Evolutionary conservation across 2,113 vertebrate genomes (phyloP), one percentile per base, ranked within the genome.

Genomic region (Heteronetta atricapilla): DNA sequence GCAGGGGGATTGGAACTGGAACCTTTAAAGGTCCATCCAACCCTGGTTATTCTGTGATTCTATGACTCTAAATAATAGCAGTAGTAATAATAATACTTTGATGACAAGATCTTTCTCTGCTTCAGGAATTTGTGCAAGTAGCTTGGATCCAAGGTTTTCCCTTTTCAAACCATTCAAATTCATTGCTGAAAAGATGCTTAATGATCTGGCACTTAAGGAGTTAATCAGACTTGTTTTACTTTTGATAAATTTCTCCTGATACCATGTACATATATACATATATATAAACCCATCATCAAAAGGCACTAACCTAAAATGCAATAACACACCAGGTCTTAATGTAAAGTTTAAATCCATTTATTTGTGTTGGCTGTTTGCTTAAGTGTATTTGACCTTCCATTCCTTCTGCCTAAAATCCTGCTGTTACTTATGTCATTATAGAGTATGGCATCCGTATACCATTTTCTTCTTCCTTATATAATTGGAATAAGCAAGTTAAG

Each of bases 401-500:
- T 91, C 33, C 28, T 93, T 52, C 64, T 88, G 42, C 52, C 58
- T 74, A 84, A 95, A 88, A 64, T 69, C 13, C 73, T 60, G 9
- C 66, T 15, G 6, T 79, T 90, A 59, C 53, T 64, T 4, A 15
- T 50, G 38, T 81, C 66, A 29, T 74, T 84, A 68, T 29, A 75
- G 42, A 40, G 13, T 64, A 50, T 74, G 56, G 21, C 79, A 85
- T 56, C 66, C 40, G 3, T 79, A 79, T 81, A 94, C 23, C 34
- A 50, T n/a, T 93, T 78, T 48, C 18, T 13, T 68, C 50, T 78
- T 62, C 46, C 22, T 82, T 89, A 75, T 68, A 38, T 8, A 33
- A 55, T 60, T 50, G 60, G 86, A 93, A 94, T 70, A 93, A 84
- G n/a, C 31, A 79, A 66, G 76, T 70, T 88, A 95, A 79, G 82